A percentile compares a stretch with the other conserved stretches of the same genome.
Conservation (phyloP, 2,888 invertebrate species). For the Philaethria dido region DNA sequence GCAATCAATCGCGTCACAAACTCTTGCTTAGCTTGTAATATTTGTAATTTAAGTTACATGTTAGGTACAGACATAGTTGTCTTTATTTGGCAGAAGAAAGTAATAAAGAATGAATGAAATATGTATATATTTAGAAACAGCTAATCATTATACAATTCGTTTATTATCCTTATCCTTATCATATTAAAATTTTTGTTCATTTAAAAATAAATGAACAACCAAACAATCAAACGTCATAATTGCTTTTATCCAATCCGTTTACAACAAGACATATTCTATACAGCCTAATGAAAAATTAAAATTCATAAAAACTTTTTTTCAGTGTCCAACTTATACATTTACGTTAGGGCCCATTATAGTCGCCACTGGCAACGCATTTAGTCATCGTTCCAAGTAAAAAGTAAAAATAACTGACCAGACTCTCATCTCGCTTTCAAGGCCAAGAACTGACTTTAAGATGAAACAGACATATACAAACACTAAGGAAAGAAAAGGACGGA, state of each 20-base stretch:
- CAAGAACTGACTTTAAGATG: slow-evolving; percentile 71
- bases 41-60: too few relatives aligned
- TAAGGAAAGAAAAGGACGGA: slow-evolving; percentile 51
- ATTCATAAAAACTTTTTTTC: slow-evolving; percentile 23
- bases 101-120: too few relatives aligned
- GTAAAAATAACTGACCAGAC: slow-evolving; percentile 80
- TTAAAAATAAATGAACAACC: not conserved
- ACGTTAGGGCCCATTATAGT: slow-evolving; percentile 39
- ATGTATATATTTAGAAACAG: too few relatives aligned
- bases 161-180: too few relatives aligned
- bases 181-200: too few relatives aligned
- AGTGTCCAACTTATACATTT: slow-evolving; percentile 26
- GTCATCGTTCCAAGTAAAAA: slow-evolving; percentile 81
- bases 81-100: too few relatives aligned
- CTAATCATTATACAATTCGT: too few relatives aligned
- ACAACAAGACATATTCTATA: slow-evolving; percentile 6
- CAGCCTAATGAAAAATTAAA: slow-evolving; percentile 6
- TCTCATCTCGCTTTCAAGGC: slow-evolving; percentile 80
- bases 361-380: slow-evolving; percentile 73
- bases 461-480: slow-evolving; percentile 51
- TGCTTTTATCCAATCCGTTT: not conserved
- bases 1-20: too few relatives aligned
- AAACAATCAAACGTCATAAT: not conserved
- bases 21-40: too few relatives aligned
- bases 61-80: too few relatives aligned